These are phyloP conservation scores for Unio pictorum DNA, from an alignment of 2,888 invertebrate genomes.

Conservation along the genomic window DNA sequence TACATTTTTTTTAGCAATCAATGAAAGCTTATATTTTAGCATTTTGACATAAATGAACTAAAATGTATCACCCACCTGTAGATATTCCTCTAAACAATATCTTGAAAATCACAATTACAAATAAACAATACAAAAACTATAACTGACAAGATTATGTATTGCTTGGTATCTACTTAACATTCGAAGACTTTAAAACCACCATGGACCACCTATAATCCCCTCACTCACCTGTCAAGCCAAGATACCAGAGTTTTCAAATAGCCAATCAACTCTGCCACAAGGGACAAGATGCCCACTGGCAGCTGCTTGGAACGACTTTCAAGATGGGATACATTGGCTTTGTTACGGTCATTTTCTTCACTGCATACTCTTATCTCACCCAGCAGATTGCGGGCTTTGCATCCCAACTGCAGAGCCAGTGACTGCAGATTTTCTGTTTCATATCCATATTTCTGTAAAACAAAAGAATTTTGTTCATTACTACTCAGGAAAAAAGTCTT, in stretches of 20 bases:
- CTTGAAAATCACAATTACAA: too few species aligned
- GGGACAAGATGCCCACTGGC: constrained; percentile 77
- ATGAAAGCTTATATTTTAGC: too few species aligned
- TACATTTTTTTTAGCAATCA: too few species aligned
- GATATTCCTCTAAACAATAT: too few species aligned
- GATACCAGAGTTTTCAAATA: constrained; percentile 89
- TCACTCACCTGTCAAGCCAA: constrained; percentile 86
- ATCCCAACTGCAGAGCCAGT: constrained; percentile 87
- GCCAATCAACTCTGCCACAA: constrained; percentile 87
- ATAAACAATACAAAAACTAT: too few species aligned
- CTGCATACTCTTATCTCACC: constrained; percentile 76
- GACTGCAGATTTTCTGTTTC: constrained; percentile 93
- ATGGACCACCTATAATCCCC: too few species aligned
- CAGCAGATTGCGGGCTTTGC: constrained; percentile 84
- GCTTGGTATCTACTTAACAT: too few species aligned
- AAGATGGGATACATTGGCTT: constrained; percentile 47
- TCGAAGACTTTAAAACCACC: too few species aligned
- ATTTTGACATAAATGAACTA: too few species aligned
- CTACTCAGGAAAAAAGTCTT: too few species aligned
- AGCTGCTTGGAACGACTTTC: constrained; percentile 29
- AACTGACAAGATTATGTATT: too few species aligned
- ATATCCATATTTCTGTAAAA: constrained; percentile 87
- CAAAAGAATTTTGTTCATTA: constrained; percentile 26
- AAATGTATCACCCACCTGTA: too few species aligned
- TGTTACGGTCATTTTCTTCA: constrained; percentile 73